Conservation (phyloP, 37 sponge, comb jelly and placozoan species). For the Theonella swinhoei region DNA sequence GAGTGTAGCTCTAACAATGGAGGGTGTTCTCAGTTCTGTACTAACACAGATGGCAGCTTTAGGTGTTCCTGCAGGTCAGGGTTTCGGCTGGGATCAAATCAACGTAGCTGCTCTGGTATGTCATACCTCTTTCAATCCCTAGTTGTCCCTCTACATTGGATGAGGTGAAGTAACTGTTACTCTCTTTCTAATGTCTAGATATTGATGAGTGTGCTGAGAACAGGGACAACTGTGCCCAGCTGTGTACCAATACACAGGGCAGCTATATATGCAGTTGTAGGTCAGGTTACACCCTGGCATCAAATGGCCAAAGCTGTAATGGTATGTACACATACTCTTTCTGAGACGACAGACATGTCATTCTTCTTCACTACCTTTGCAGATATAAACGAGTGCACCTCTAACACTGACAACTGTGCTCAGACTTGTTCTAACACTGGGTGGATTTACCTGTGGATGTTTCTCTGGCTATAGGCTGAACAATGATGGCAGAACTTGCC, state of each 20-base stretch:
- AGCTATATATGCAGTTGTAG: conserved; percentile 26
- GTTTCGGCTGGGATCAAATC: conserved; percentile 1
- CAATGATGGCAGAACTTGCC: conserved; percentile 5
- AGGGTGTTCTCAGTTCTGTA: conserved; percentile 28
- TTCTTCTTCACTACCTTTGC: background rate
- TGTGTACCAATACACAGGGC: conserved; percentile 31
- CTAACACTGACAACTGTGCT: conserved; percentile 8
- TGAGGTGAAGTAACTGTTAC: too few species aligned
- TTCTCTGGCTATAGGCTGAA: conserved; percentile 7
- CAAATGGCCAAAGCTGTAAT: conserved; percentile 5
- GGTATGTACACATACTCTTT: conserved; percentile 2
- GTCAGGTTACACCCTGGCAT: conserved; percentile 12
- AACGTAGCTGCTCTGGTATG: conserved; percentile 4
- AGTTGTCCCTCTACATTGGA: too few species aligned
- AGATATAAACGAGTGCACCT: conserved; percentile 40
- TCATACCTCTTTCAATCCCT: background rate
- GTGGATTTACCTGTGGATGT: conserved; percentile 37
- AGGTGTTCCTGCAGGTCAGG: conserved; percentile 31
- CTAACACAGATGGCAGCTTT: conserved; percentile 29
- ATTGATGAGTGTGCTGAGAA: conserved; percentile 40
- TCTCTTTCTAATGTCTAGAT: too few species aligned
- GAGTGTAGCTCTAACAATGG: conserved; percentile 22
- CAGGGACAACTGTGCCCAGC: conserved; percentile 18
- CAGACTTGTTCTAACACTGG: conserved; percentile 48
- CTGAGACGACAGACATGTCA: background rate